A percentile compares a stretch with the other conserved stretches of the same genome.
Conservation (phyloP, 2,797 vertebrate species). For the Dendrocincla tyrannina region DNA sequence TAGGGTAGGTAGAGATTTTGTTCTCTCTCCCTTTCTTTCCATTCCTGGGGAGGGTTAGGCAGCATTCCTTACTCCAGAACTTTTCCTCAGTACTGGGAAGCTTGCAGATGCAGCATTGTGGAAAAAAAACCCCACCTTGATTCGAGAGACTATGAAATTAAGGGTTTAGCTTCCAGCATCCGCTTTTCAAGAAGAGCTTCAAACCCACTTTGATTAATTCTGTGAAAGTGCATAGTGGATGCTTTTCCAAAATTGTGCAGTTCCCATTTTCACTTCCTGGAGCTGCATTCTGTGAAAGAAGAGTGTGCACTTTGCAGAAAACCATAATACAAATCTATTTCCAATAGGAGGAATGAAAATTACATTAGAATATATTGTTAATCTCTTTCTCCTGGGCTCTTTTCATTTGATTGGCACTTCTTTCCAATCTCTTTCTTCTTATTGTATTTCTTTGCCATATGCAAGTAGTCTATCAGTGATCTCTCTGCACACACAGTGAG, state of each 20-base stretch:
- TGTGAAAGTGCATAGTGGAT: background rate
- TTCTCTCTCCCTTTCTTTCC: background rate
- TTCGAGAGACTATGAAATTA: background rate
- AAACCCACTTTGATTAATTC: background rate
- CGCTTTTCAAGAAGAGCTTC: background rate
- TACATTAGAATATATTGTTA: conserved; percentile 3
- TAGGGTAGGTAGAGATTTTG: background rate
- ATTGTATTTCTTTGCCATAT: conserved; percentile 20
- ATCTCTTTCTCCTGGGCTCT: background rate
- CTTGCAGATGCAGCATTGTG: background rate
- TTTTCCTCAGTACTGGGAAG: background rate
- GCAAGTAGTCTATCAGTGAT: background rate
- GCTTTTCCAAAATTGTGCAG: background rate
- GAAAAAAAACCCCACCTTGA: background rate
- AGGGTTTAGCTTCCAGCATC: background rate
- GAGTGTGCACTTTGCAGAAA: background rate
- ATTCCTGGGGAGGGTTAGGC: background rate
- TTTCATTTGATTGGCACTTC: background rate
- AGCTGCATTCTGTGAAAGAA: background rate
- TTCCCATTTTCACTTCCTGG: background rate
- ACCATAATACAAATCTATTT: background rate
- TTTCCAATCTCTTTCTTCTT: conserved; percentile 23
- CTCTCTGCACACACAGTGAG: background rate
- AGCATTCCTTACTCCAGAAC: background rate
- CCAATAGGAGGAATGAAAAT: conserved; percentile 22